Percentiles rank a stretch among this genome's conserved stretches.
Conservation (phyloP, 2,888 invertebrate genomes). For the Neoscelio sp. region DNA sequence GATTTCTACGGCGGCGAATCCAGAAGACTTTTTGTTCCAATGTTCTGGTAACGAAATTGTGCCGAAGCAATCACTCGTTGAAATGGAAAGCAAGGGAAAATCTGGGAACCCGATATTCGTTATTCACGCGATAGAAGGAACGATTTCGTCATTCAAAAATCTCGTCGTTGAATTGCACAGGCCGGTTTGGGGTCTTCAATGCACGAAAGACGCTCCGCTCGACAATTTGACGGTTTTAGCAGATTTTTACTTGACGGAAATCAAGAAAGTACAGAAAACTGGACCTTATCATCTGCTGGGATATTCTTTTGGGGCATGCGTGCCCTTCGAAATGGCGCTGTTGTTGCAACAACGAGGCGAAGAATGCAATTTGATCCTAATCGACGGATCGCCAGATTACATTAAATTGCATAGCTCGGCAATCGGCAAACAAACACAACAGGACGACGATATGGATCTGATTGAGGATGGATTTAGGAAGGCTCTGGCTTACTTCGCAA, state of each 20-base stretch:
- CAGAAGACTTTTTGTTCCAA: constrained; percentile 80
- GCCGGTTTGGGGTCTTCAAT: constrained; percentile 95
- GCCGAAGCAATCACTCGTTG: constrained; percentile 89
- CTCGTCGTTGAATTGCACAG: constrained; percentile 90
- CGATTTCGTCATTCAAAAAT: constrained; percentile 88
- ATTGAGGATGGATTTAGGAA: constrained; percentile 73
- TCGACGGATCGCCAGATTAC: constrained; percentile 96
- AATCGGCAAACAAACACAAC: constrained; percentile 71
- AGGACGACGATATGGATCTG: constrained; percentile 70
- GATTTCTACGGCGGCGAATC: constrained; percentile 61
- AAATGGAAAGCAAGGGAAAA: constrained; percentile 85
- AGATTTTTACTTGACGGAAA: constrained; percentile 88
- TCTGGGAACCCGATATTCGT: constrained; percentile 86
- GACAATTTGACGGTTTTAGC: constrained; percentile 90
- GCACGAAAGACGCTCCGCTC: constrained; percentile 90
- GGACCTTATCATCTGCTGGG: constrained; percentile 96
- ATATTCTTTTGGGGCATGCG: constrained; percentile 97
- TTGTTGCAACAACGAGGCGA: constrained; percentile 89
- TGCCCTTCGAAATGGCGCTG: constrained; percentile 97
- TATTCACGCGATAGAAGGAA: constrained; percentile 95
- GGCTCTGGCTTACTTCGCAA: constrained; percentile 92
- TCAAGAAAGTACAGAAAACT: constrained; percentile 89
- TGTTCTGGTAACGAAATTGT: constrained; percentile 87
- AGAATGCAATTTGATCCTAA: constrained; percentile 87
- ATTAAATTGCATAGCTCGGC: constrained; percentile 88